phyloP scores from a whole-genome alignment of 2,113 vertebrate species.

The Bombycilla garrulus region DNA sequence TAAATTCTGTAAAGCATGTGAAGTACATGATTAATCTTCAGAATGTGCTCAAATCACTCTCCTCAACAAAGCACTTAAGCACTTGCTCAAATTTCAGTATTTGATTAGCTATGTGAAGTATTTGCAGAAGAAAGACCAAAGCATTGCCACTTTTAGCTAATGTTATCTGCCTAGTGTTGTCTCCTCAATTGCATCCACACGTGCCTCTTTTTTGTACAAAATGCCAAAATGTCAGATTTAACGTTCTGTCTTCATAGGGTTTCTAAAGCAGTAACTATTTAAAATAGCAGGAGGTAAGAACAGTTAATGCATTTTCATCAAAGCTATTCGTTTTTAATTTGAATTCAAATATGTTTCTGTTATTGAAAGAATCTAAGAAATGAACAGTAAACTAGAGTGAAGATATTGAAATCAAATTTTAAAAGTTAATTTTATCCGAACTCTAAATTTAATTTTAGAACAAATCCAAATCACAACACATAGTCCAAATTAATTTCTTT shows the following conservation, averaged over 20 bases:
- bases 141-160: not conserved
- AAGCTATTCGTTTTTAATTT: not conserved
- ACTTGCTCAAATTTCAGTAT: slow-evolving; percentile 27
- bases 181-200: not conserved
- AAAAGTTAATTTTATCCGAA: not conserved
- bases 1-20: slow-evolving; percentile 12
- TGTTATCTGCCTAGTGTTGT: not conserved
- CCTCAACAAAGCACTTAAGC: slow-evolving; percentile 6
- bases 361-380: not conserved
- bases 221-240: not conserved
- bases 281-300: not conserved
- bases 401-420: not conserved
- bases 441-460: not conserved
- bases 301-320: not conserved
- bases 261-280: not conserved
- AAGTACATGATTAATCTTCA: slow-evolving; percentile 54
- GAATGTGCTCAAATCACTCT: slow-evolving; percentile 2
- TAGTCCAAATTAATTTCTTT: not conserved
- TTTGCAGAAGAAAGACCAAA: slow-evolving; percentile 19
- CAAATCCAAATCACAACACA: not conserved
- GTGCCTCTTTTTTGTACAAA: not conserved
- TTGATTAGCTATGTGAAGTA: slow-evolving; percentile 49
- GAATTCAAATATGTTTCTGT: not conserved
- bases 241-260: not conserved
- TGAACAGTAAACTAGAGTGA: not conserved